phyloP scores from a whole-genome alignment of 1,140 invertebrate species.

The Drosophila prosaltans region DNA sequence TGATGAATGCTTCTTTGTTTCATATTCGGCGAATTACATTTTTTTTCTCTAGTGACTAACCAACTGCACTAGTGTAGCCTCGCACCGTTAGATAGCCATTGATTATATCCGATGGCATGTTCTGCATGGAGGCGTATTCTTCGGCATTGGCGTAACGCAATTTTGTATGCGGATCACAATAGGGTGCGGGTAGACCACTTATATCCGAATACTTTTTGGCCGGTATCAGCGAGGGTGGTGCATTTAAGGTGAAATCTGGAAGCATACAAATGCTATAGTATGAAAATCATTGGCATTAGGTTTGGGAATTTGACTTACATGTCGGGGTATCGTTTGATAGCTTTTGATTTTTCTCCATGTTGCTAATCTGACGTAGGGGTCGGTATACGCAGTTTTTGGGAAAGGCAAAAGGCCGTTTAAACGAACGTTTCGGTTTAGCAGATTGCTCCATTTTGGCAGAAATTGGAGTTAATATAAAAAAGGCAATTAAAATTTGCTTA shows the following conservation, averaged over 20 bases:
- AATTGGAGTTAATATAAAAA: background rate
- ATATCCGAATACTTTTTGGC: slow-evolving; percentile 97
- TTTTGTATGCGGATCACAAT: slow-evolving; percentile 95
- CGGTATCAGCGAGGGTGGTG: slow-evolving; percentile 94
- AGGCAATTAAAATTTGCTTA: background rate
- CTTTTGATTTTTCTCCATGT: slow-evolving; percentile 61
- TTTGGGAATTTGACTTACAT: slow-evolving; percentile 35
- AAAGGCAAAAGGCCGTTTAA: slow-evolving; percentile 57
- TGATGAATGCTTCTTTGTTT: no score
- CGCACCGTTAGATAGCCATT: slow-evolving; percentile 93
- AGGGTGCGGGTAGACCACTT: slow-evolving; percentile 93
- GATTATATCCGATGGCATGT: slow-evolving; percentile 94
- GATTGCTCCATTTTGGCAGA: slow-evolving; percentile 39
- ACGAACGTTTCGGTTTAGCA: slow-evolving; percentile 46
- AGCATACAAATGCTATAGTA: background rate
- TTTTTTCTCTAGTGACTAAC: slow-evolving; percentile 56
- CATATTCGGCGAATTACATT: no score
- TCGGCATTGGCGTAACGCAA: slow-evolving; percentile 92
- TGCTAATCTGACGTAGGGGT: slow-evolving; percentile 63
- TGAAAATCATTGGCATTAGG: background rate
- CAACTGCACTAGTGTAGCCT: slow-evolving; percentile 93
- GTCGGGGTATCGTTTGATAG: slow-evolving; percentile 43
- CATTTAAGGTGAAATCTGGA: slow-evolving; percentile 92
- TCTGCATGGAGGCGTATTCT: slow-evolving; percentile 92
- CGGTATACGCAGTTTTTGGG: slow-evolving; percentile 64